phyloP scores from a whole-genome alignment of 2,888 invertebrate genomes.

The Apoda limacodes region DNA sequence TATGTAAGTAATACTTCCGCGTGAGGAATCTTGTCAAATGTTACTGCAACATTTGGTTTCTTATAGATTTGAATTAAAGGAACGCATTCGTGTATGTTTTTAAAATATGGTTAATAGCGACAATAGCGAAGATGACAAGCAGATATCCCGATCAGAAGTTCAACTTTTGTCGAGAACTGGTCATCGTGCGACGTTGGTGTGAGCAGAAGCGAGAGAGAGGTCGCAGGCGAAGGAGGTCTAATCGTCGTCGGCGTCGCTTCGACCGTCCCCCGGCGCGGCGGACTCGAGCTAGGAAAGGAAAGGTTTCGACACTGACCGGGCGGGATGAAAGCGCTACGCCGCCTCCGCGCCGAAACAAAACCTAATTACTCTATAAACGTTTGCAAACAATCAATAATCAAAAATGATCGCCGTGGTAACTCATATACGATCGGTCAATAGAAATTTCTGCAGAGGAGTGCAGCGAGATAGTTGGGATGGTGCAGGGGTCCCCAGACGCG shows the following conservation, averaged over 20 bases:
- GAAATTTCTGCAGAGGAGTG: slow-evolving; percentile 60
- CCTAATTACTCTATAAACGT: slow-evolving; percentile 7
- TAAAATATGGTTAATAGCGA: too few species aligned
- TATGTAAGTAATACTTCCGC: too few species aligned
- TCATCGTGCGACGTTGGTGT: slow-evolving; percentile 10
- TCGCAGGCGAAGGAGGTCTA: slow-evolving; percentile 19
- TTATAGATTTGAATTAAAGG: too few species aligned
- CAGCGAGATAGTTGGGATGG: slow-evolving; percentile 58
- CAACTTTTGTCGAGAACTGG: slow-evolving; percentile 23
- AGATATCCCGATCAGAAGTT: slow-evolving; percentile 25
- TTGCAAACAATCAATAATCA: not conserved
- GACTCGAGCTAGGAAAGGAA: slow-evolving; percentile 26
- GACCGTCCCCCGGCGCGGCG: slow-evolving; percentile 19
- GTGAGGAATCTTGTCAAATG: too few species aligned
- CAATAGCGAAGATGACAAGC: too few species aligned
- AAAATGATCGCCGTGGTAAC: not conserved
- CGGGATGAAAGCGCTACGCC: slow-evolving; percentile 13
- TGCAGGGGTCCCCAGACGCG: slow-evolving; percentile 37
- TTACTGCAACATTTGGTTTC: too few species aligned
- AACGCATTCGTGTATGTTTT: too few species aligned
- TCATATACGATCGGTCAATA: slow-evolving; percentile 34
- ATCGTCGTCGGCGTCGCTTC: slow-evolving; percentile 20
- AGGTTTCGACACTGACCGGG: slow-evolving; percentile 21
- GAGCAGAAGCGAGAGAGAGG: slow-evolving; percentile 11
- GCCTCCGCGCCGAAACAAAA: slow-evolving; percentile 12